These are phyloP conservation scores for Diplodus sargus DNA, from an alignment of 2,797 vertebrate species.

Conservation along the genomic window DNA sequence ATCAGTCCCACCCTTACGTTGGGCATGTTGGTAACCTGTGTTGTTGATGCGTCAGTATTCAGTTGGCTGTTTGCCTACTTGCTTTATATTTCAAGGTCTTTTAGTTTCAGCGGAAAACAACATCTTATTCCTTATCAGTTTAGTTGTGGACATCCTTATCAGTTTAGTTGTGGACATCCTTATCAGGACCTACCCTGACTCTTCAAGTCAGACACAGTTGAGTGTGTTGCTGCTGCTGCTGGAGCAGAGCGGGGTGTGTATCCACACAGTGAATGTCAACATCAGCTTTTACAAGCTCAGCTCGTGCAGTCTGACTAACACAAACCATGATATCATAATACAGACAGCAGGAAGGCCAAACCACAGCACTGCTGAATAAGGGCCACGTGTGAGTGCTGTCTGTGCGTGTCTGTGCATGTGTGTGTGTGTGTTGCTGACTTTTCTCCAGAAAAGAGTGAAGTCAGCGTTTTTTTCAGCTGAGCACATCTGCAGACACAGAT, in stretches of 20 bases:
- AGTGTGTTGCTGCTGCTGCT: not conserved
- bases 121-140: not conserved
- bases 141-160: not conserved
- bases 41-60: not conserved
- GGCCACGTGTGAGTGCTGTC: constrained; percentile 10
- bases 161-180: not conserved
- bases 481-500: constrained; percentile 42
- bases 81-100: not conserved
- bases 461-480: constrained; percentile 57
- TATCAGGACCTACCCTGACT: no score
- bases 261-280: constrained; percentile 13
- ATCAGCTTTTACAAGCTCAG: constrained; percentile 43
- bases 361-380: constrained; percentile 67
- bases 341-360: constrained; percentile 48
- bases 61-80: not conserved
- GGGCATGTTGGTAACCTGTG: no score
- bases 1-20: not conserved
- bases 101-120: not conserved
- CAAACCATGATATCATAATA: constrained; percentile 39
- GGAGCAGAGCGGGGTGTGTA: not conserved
- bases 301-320: constrained; percentile 33
- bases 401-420: constrained; percentile 4
- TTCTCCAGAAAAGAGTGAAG: constrained; percentile 30
- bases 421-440: constrained; percentile 44
- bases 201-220: not conserved